These are phyloP conservation scores for Dermatemys mawii DNA, from an alignment of 2,113 vertebrate genomes.

Conservation along the genomic window DNA sequence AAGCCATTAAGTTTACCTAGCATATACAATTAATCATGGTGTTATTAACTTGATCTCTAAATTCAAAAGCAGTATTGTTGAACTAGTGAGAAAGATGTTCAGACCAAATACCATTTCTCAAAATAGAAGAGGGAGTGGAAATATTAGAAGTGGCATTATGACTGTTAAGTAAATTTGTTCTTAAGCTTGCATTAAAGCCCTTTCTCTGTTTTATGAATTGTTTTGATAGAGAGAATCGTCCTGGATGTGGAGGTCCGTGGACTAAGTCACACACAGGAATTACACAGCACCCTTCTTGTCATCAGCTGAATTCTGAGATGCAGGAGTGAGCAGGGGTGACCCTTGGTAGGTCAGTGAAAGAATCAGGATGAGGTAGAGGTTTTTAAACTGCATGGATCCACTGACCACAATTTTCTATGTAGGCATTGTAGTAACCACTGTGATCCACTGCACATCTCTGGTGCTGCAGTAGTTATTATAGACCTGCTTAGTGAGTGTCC, in stretches of 20 bases:
- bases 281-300: fast-evolving
- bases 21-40: background rate
- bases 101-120: background rate
- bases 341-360: background rate
- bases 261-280: background rate
- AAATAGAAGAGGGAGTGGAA: background rate
- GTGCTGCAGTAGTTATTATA: background rate
- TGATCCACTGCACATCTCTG: background rate
- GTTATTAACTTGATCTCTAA: conserved; percentile 1
- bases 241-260: background rate
- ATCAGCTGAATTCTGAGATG: background rate
- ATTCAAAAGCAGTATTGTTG: background rate
- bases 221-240: background rate
- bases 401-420: background rate
- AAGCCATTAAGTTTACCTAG: background rate
- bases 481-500: background rate
- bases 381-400: background rate
- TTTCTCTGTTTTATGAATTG: background rate
- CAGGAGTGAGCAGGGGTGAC: background rate
- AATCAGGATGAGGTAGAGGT: fast-evolving
- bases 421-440: fast-evolving
- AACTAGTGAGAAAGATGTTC: background rate
- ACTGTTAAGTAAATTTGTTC: background rate
- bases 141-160: conserved; percentile 2
- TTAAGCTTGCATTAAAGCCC: background rate